phyloP scores from a whole-genome alignment of 2,888 invertebrate species.

The Alsophila aescularia region DNA sequence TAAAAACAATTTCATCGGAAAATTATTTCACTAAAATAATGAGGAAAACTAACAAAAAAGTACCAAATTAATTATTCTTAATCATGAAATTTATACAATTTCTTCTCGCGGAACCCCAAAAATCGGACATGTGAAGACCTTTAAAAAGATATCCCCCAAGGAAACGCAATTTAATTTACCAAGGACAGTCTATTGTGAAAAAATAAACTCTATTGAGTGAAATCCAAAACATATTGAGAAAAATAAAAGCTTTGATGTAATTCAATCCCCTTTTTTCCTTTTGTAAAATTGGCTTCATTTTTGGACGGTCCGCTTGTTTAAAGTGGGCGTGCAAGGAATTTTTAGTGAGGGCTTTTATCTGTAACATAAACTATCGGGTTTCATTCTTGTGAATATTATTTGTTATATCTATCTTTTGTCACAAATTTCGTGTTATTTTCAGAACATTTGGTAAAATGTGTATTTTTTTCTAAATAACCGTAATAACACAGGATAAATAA shows the following conservation, averaged over 20 bases:
- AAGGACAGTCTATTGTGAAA: constrained; percentile 56
- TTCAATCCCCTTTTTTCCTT: constrained; percentile 56
- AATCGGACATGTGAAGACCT: constrained; percentile 73
- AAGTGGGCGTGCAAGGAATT: constrained; percentile 36
- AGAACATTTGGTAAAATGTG: no score
- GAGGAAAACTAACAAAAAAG: no score
- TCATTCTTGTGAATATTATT: no score
- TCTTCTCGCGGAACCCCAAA: constrained; percentile 32
- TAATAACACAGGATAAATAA: no score
- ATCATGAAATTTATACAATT: no score
- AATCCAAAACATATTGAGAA: constrained; percentile 79
- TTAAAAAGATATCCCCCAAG: constrained; percentile 66
- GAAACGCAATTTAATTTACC: constrained; percentile 77
- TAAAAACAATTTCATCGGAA: no score
- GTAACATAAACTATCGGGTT: background rate
- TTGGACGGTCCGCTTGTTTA: constrained; percentile 41
- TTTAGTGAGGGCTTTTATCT: background rate
- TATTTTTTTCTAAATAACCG: no score
- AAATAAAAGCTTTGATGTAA: constrained; percentile 74
- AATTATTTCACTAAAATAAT: no score
- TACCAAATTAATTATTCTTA: no score
- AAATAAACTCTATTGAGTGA: constrained; percentile 56
- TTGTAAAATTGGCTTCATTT: constrained; percentile 64
- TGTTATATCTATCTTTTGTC: no score
- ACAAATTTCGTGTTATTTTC: no score